Conservation (phyloP, 2,888 invertebrate species). For the Eilema griseolum region DNA sequence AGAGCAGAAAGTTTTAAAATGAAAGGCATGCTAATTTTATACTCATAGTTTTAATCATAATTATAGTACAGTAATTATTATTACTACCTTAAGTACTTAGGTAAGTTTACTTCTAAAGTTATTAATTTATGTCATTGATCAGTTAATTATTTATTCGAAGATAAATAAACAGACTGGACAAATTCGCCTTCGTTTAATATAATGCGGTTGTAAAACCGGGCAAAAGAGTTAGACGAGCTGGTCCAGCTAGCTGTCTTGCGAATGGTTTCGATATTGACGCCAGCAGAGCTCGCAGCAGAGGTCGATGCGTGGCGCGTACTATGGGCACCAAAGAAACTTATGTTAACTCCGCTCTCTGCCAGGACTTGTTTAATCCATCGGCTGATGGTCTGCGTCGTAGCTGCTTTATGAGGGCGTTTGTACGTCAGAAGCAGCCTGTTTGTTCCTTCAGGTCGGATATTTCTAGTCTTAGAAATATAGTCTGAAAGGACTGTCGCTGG, state of each 20-base stretch:
- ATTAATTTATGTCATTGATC: too few species aligned
- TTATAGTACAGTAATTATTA: too few species aligned
- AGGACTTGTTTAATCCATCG: neutral
- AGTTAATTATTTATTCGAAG: neutral
- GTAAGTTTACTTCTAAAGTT: too few species aligned
- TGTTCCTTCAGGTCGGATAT: too few species aligned
- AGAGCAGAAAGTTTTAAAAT: neutral
- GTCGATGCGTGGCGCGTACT: neutral
- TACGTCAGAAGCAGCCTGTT: neutral
- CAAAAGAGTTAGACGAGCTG: too few species aligned
- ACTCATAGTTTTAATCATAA: too few species aligned
- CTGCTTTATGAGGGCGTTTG: neutral
- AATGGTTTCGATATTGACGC: too few species aligned
- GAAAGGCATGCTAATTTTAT: too few species aligned
- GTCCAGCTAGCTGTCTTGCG: too few species aligned
- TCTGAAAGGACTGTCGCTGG: neutral
- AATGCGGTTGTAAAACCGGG: neutral
- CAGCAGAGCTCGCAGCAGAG: neutral
- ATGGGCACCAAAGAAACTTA: neutral
- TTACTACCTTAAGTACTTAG: too few species aligned
- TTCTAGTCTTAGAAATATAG: too few species aligned
- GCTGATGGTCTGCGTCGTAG: too few species aligned
- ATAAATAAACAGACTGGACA: neutral
- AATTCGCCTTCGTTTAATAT: neutral
- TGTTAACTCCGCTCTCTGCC: neutral